These are phyloP conservation scores for Bradypodion pumilum DNA, from an alignment of 2,797 vertebrate genomes.

Conservation along the genomic window DNA sequence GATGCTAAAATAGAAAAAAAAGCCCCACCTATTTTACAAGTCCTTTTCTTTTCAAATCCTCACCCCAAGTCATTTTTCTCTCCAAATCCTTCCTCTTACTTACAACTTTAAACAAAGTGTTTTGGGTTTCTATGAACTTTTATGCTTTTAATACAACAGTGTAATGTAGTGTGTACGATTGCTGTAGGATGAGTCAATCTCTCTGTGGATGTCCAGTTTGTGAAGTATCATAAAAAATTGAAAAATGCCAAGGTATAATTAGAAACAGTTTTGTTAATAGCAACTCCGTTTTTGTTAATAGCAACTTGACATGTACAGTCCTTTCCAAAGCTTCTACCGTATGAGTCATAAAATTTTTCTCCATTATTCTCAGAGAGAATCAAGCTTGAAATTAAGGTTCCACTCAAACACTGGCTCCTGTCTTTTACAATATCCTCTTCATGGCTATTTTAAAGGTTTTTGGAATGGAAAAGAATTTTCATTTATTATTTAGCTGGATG, in stretches of 20 bases:
- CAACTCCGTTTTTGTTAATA: background rate
- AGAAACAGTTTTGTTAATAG: background rate
- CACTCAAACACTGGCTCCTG: conserved; percentile 23
- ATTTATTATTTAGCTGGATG: conserved; percentile 25
- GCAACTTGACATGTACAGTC: background rate
- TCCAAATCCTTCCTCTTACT: background rate
- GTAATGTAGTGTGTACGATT: background rate
- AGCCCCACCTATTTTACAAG: too few relatives aligned
- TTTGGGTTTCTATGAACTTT: background rate
- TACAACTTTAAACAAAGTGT: background rate
- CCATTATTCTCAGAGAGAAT: conserved; percentile 23
- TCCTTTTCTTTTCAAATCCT: too few relatives aligned
- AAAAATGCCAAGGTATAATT: background rate
- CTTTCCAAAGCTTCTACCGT: background rate
- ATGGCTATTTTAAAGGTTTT: conserved; percentile 31
- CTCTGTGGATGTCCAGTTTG: background rate
- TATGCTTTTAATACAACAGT: background rate
- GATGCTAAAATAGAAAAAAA: too few relatives aligned
- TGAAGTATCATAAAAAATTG: background rate
- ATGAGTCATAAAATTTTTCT: conserved; percentile 25
- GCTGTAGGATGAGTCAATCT: background rate
- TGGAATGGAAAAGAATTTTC: conserved; percentile 26
- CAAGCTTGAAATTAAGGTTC: conserved; percentile 43
- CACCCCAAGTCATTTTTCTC: background rate
- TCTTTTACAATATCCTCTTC: conserved; percentile 19